Base-by-base conservation (phyloP, 2,888 invertebrate species). In the Galeopsomyia nigrocyanea region DNA sequence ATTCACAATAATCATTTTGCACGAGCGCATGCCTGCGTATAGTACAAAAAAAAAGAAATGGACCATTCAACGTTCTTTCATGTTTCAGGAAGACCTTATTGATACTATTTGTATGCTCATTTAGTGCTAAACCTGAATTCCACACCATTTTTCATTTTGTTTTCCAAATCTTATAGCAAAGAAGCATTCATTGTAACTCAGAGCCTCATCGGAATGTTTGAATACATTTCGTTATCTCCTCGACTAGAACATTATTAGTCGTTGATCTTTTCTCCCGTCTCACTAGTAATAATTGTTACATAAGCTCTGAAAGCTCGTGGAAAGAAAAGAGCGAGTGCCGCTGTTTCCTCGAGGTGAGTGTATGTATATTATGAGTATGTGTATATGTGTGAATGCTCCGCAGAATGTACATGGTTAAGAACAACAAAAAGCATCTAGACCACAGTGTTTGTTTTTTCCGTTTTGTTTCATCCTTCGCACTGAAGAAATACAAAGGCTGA, bases 31-130 rank as follows among this genome's bases (percentile, higher is more conserved):
- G 68, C 58, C 62, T 10, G 10, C 67, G 47, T 56, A 63, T 56
- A 57, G 57, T 73, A 64, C 26, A 68, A 68, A 71, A 71, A 71
- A 71, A 72, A 75, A 73, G 76, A 77, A 79, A 79, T 77, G 76
- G 76, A 81, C 78, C 76, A 77, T 80, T 80, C 77, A 80, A 26
- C 73, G 77, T 80, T 80, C 78, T 80, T 68, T 78, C 39, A 39
- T 3, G 79, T 78, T 78, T 80, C 77, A 80, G 84, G 84, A 84
- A 85, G 83, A 83, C 83, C 83, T 83, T 82, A 81, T 80, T 76
- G 80, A 79, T 82, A 82, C 76, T 81, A 79, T 79, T 74, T 78
- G 71, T 78, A 81, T 77, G 79, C 77, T 80, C 77, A 77, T 78
- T 79, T 76, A 73, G 78, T 79, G 77, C 77, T 77, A 80, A 81